Evolutionary conservation across 1,140 invertebrate species (phyloP).

Genomic region (Heliothis subflexa): DNA sequence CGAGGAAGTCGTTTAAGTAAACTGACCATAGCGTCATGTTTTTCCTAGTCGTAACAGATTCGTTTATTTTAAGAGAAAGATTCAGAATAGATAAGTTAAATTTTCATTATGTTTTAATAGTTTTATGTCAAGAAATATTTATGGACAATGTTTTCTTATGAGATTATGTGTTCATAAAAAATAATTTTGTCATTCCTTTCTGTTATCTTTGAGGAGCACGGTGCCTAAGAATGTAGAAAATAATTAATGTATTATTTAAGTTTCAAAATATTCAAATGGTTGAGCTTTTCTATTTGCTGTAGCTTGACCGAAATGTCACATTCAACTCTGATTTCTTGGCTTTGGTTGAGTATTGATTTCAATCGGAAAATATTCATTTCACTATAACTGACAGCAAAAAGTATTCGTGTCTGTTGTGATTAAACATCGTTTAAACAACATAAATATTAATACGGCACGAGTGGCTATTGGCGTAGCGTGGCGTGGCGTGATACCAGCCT

Average conservation of each 20-base stretch:
- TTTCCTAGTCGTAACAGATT: slow-evolving; percentile 40
- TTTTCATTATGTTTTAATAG: slow-evolving; percentile 30
- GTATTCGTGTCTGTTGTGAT: slow-evolving; percentile 59
- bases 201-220: neutral
- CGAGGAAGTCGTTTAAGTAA: slow-evolving; percentile 54
- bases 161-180: slow-evolving; percentile 21
- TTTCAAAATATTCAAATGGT: too few relatives aligned
- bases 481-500: slow-evolving; percentile 40
- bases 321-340: neutral
- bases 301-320: neutral
- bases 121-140: slow-evolving; percentile 18
- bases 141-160: slow-evolving; percentile 24
- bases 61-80: slow-evolving; percentile 2
- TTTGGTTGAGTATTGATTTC: slow-evolving; percentile 42
- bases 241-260: slow-evolving; percentile 1
- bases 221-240: too few relatives aligned
- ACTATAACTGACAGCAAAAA: slow-evolving; percentile 39
- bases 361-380: slow-evolving; percentile 44
- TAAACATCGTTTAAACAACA: slow-evolving; percentile 76
- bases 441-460: slow-evolving; percentile 74
- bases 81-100: slow-evolving; percentile 38
- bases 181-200: slow-evolving; percentile 24
- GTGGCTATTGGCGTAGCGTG: slow-evolving; percentile 42
- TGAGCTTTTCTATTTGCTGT: too few relatives aligned
- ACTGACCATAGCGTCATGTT: slow-evolving; percentile 52